Conservation (phyloP, 2,888 invertebrate species). For the Drosophila robusta region DNA sequence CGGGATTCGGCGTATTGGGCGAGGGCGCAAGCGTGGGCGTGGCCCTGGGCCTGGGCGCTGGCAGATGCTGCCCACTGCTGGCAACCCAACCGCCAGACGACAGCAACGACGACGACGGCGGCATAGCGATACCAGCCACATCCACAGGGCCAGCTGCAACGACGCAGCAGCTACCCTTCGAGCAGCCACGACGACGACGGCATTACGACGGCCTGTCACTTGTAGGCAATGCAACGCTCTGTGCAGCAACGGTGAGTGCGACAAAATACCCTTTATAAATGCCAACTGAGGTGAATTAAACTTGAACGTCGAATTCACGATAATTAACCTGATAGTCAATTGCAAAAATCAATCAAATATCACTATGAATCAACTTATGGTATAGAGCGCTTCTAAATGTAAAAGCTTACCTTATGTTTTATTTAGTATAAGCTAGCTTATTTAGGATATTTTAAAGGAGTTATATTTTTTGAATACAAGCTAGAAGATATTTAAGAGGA, state of each 20-base stretch:
- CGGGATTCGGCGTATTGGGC: slow-evolving; percentile 7
- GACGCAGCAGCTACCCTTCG: slow-evolving; percentile 41
- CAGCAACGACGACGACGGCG: slow-evolving; percentile 36
- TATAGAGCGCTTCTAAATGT: no score
- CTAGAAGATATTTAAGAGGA: no score
- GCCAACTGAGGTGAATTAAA: neutral
- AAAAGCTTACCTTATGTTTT: no score
- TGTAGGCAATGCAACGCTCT: slow-evolving; percentile 85
- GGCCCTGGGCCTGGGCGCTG: slow-evolving; percentile 30
- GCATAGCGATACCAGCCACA: slow-evolving; percentile 44
- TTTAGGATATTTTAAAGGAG: no score
- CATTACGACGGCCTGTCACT: slow-evolving; percentile 82
- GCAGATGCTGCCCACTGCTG: slow-evolving; percentile 57
- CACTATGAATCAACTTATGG: no score
- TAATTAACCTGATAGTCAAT: no score
- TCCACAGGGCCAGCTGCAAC: slow-evolving; percentile 37
- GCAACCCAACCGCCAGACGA: slow-evolving; percentile 40
- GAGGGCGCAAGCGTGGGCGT: slow-evolving; percentile 31
- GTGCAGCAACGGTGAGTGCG: slow-evolving; percentile 85
- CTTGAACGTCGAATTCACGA: neutral
- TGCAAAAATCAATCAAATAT: no score
- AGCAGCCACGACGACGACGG: slow-evolving; percentile 66
- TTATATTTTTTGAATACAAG: no score
- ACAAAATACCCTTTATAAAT: neutral
- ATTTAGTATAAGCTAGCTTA: no score